Percentiles rank a stretch among this genome's conserved stretches.
These are phyloP conservation scores for Macrophya alboannulata DNA, from an alignment of 2,888 invertebrate genomes.

Conservation along the genomic window DNA sequence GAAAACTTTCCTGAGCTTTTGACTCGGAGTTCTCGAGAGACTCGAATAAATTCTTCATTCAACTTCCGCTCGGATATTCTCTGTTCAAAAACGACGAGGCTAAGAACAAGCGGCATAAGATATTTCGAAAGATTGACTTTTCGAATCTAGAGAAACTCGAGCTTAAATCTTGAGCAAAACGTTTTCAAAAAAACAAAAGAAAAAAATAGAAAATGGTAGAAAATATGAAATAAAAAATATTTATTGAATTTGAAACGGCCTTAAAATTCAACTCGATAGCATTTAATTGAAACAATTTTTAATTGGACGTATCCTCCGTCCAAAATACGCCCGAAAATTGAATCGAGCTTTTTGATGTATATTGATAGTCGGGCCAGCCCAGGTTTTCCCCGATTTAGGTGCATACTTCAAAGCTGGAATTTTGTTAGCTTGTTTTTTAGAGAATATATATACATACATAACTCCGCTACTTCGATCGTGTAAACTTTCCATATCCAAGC, in stretches of 20 bases:
- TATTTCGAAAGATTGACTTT: slow-evolving; percentile 18
- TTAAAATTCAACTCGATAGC: background rate
- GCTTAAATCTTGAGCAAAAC: background rate
- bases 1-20: slow-evolving; percentile 12
- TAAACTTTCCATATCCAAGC: slow-evolving; percentile 10
- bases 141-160: background rate
- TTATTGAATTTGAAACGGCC: background rate
- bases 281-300: slow-evolving; percentile 14
- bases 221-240: background rate
- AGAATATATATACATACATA: background rate
- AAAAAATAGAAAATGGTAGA: background rate
- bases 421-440: background rate
- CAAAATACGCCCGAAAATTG: background rate
- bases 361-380: slow-evolving; percentile 11
- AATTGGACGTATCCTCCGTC: background rate
- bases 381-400: background rate
- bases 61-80: slow-evolving; percentile 48
- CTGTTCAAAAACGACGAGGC: slow-evolving; percentile 30
- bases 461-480: background rate
- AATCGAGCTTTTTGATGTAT: slow-evolving; percentile 28
- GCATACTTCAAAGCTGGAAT: slow-evolving; percentile 13
- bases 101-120: slow-evolving; percentile 12
- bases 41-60: slow-evolving; percentile 50
- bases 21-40: slow-evolving; percentile 36
- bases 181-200: background rate